phyloP scores from a whole-genome alignment of 2,797 vertebrate genomes.

The Simalia tracyae region DNA sequence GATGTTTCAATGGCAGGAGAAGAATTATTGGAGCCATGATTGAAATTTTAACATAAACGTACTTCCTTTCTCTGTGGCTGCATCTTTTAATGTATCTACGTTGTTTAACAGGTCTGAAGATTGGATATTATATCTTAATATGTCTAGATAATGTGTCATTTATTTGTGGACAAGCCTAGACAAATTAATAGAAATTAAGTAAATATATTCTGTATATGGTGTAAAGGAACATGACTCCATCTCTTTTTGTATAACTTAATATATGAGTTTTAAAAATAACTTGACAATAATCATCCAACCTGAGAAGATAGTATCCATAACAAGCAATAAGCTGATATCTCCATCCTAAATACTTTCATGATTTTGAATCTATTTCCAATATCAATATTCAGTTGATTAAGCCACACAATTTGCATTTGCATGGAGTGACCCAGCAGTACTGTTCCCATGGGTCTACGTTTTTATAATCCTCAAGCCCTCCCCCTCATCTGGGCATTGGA shows the following conservation, averaged over 20 bases:
- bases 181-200: constrained; percentile 43
- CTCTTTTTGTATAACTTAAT: constrained; percentile 19
- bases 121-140: constrained; percentile 50
- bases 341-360: neutral
- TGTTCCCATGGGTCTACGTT: neutral
- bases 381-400: neutral
- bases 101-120: constrained; percentile 57
- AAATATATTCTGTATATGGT: constrained; percentile 38
- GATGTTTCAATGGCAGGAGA: constrained; percentile 35
- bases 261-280: neutral
- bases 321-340: neutral
- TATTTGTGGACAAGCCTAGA: constrained; percentile 39
- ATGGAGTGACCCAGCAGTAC: neutral
- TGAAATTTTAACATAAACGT: constrained; percentile 43
- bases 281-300: neutral
- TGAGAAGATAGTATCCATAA: neutral
- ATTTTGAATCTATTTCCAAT: neutral
- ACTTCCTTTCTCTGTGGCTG: constrained; percentile 35
- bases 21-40: constrained; percentile 30
- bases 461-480: neutral
- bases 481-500: neutral
- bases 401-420: neutral
- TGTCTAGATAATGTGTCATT: constrained; percentile 51
- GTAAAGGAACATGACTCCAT: constrained; percentile 42
- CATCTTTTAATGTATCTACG: constrained; percentile 45